These are phyloP conservation scores for Danio aesculapii DNA, from an alignment of 2,797 vertebrate species.

Conservation along the genomic window DNA sequence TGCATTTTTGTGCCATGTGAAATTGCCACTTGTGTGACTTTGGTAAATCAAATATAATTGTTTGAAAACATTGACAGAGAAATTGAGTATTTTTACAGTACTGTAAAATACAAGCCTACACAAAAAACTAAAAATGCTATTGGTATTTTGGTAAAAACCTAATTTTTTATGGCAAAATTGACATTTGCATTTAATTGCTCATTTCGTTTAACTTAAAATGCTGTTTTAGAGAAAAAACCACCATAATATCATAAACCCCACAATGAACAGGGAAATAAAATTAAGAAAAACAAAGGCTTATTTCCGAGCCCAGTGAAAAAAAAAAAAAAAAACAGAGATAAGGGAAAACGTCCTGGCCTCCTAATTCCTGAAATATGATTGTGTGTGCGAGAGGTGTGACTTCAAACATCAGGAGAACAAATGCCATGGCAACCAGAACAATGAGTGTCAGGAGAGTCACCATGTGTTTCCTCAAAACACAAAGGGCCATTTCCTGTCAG, in stretches of 20 bases:
- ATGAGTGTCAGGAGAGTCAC: constrained; percentile 59
- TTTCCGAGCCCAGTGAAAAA: neutral
- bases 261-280: neutral
- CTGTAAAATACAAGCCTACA: no score
- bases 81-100: no score
- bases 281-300: constrained; percentile 14
- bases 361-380: neutral
- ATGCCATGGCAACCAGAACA: constrained; percentile 59
- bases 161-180: no score
- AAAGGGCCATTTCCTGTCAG: constrained; percentile 54
- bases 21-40: no score
- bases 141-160: no score
- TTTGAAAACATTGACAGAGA: no score
- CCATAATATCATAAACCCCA: neutral
- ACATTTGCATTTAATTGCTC: no score
- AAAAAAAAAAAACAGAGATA: neutral
- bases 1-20: no score
- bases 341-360: constrained; percentile 2
- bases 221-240: neutral
- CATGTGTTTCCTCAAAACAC: constrained; percentile 60
- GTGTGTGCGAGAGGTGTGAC: constrained; percentile 20
- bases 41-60: no score
- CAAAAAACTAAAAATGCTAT: no score
- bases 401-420: constrained; percentile 34
- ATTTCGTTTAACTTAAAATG: neutral